Conservation (phyloP, 2,113 vertebrate species). For the Lontra canadensis region DNA sequence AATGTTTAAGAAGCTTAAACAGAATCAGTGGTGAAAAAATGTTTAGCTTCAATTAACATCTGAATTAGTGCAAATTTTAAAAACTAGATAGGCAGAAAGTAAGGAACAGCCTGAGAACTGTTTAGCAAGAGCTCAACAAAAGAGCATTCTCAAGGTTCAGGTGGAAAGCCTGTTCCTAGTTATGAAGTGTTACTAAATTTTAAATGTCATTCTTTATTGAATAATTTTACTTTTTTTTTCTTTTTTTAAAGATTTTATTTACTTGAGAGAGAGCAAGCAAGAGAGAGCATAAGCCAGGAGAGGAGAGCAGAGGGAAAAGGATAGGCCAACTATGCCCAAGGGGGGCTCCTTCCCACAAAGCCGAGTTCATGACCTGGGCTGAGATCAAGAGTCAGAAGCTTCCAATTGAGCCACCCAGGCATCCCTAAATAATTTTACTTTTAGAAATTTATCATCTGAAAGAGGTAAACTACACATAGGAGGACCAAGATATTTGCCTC, state of each 20-base stretch:
- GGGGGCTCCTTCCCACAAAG: not conserved
- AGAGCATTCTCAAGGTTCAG: not conserved
- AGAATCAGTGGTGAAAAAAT: not conserved
- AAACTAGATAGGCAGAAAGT: not conserved
- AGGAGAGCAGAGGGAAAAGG: not conserved
- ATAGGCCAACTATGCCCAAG: not conserved
- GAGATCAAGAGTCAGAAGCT: not conserved
- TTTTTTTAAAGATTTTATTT: not conserved
- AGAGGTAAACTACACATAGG: not conserved
- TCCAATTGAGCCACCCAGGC: not conserved
- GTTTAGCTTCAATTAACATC: not conserved
- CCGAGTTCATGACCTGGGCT: not conserved
- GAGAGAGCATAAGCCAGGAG: not conserved
- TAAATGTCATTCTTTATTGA: not conserved
- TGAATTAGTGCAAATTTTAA: not conserved
- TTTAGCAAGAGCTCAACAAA: not conserved
- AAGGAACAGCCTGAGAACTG: not conserved
- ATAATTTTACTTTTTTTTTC: not conserved
- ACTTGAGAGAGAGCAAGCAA: not conserved
- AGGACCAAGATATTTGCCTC: not conserved
- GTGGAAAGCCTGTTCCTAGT: not conserved
- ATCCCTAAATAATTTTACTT: slow-evolving; percentile 12
- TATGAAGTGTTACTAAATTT: not conserved
- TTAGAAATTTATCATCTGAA: not conserved
- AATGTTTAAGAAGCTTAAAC: not conserved